Evolutionary conservation across 2,888 invertebrate species (phyloP).

Genomic region (Zhuqinia jingwanae): DNA sequence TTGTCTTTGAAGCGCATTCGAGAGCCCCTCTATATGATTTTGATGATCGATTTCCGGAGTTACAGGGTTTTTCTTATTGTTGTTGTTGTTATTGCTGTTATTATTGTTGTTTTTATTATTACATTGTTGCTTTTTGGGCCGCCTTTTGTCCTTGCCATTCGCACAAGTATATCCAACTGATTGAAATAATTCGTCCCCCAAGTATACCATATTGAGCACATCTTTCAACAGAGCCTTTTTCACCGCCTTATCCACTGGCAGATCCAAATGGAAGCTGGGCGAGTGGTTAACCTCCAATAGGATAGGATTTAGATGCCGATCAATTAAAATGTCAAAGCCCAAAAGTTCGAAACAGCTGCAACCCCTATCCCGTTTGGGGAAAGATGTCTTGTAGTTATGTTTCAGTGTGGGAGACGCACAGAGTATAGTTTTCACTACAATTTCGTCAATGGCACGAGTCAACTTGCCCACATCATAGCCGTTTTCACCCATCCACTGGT

Average conservation of each 20-base stretch:
- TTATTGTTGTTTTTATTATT: too few species aligned
- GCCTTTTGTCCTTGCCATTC: background rate
- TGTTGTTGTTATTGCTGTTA: too few species aligned
- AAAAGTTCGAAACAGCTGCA: constrained; percentile 95
- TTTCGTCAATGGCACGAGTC: constrained; percentile 93
- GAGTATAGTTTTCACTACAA: constrained; percentile 92
- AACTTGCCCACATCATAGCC: constrained; percentile 88
- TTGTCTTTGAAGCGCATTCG: constrained; percentile 82
- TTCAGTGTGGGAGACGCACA: constrained; percentile 93
- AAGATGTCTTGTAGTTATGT: constrained; percentile 93
- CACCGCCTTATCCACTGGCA: constrained; percentile 91
- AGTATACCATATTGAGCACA: constrained; percentile 89
- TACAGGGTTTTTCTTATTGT: background rate
- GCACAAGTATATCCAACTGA: background rate
- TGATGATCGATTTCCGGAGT: background rate
- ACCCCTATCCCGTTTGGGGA: constrained; percentile 91
- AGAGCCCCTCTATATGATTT: constrained; percentile 15
- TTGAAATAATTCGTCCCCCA: constrained; percentile 84
- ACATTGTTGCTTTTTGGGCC: too few species aligned
- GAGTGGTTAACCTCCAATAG: constrained; percentile 96
- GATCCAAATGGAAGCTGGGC: constrained; percentile 95
- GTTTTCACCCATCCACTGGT: constrained; percentile 87
- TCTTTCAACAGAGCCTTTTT: constrained; percentile 90
- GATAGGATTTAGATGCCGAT: constrained; percentile 91
- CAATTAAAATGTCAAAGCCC: constrained; percentile 94